A percentile compares a stretch with the other conserved stretches of the same genome.
These are phyloP conservation scores for Perca flavescens DNA, from an alignment of 2,113 vertebrate genomes.

Conservation along the genomic window DNA sequence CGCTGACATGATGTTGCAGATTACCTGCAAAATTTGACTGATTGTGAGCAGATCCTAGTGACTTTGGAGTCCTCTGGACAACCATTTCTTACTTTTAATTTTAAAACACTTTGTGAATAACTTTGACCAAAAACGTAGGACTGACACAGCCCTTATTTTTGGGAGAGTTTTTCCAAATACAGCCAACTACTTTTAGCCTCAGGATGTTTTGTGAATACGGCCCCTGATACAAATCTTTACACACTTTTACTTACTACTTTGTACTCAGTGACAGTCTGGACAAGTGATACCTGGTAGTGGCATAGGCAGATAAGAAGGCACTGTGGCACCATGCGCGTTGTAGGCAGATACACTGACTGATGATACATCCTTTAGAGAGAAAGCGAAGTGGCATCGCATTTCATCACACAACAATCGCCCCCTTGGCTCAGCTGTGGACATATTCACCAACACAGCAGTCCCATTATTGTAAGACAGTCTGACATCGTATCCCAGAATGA, in stretches of 20 bases:
- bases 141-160: too few species aligned
- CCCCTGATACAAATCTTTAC: neutral
- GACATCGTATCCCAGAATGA: conserved; percentile 71
- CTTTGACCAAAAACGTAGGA: neutral
- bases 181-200: neutral
- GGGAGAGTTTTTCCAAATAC: neutral
- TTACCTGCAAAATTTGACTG: neutral
- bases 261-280: neutral
- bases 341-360: conserved; percentile 68
- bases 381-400: conserved; percentile 29
- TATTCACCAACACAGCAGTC: neutral
- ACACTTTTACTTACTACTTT: neutral
- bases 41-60: neutral
- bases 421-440: conserved; percentile 18
- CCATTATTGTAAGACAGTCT: conserved; percentile 32
- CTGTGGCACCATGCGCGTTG: conserved; percentile 62
- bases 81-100: neutral
- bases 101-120: neutral
- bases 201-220: neutral
- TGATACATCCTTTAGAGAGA: conserved; percentile 46
- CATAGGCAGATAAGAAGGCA: conserved; percentile 60
- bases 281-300: conserved; percentile 54
- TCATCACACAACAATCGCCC: conserved; percentile 19
- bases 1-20: neutral
- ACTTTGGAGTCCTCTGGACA: neutral